Conservation (phyloP, 92 coral and sea anemone species). For the Porites lobata region DNA sequence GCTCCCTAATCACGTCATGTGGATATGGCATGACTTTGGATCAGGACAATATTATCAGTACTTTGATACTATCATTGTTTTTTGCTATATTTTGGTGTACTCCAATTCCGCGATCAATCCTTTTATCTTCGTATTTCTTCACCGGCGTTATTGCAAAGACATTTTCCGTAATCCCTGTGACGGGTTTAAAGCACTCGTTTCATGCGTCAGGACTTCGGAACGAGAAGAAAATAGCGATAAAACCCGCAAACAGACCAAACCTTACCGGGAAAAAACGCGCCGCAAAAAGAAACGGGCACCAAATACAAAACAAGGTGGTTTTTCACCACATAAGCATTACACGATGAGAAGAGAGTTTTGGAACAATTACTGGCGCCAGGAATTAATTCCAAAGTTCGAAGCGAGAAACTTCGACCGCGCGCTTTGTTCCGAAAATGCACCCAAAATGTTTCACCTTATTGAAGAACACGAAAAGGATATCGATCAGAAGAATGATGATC, state of each 20-base stretch:
- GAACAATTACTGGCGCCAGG: constrained; percentile 36
- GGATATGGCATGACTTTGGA: constrained; percentile 92
- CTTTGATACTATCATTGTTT: constrained; percentile 65
- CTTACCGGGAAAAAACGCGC: background rate
- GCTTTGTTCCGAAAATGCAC: background rate
- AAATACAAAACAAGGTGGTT: constrained; percentile 25
- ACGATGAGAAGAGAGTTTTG: constrained; percentile 34
- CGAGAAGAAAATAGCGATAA: background rate
- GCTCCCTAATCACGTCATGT: constrained; percentile 86
- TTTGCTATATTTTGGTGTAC: constrained; percentile 80
- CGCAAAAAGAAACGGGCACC: constrained; percentile 38
- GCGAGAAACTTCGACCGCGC: constrained; percentile 24
- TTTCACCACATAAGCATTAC: constrained; percentile 18
- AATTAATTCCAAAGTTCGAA: constrained; percentile 33
- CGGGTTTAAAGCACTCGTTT: constrained; percentile 4
- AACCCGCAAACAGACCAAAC: background rate
- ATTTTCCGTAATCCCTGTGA: constrained; percentile 41
- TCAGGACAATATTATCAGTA: constrained; percentile 53
- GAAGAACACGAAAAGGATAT: background rate
- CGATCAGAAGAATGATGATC: background rate
- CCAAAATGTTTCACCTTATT: background rate
- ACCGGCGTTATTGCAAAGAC: constrained; percentile 80
- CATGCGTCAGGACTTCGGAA: constrained; percentile 12
- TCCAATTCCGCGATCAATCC: constrained; percentile 87
- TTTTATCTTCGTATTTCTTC: constrained; percentile 85